Conservation (phyloP, 53 echinoderm and acorn worm genomes). For the Zoroaster sp. region DNA sequence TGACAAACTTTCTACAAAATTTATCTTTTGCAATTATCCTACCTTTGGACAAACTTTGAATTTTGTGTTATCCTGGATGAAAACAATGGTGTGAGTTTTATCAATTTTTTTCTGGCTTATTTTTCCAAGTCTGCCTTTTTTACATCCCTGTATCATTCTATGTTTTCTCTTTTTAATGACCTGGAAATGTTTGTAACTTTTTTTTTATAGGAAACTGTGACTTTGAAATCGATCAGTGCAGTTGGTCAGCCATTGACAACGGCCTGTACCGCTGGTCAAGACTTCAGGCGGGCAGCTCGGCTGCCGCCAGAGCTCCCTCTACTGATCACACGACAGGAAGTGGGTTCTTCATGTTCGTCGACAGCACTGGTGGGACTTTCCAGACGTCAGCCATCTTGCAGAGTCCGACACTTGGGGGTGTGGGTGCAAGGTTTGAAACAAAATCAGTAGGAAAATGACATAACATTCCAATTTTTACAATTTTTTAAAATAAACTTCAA, state of each 20-base stretch:
- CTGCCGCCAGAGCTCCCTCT: constrained; percentile 49
- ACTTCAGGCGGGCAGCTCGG: constrained; percentile 49
- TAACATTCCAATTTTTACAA: neutral
- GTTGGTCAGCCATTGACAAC: constrained; percentile 68
- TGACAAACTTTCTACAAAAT: too few species aligned
- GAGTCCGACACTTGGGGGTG: constrained; percentile 69
- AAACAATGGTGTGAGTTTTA: too few species aligned
- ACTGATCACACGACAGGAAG: constrained; percentile 69
- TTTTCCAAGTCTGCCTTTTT: too few species aligned
- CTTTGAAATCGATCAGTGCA: constrained; percentile 82
- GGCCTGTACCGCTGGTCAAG: constrained; percentile 79
- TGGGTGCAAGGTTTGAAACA: constrained; percentile 63
- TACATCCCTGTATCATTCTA: too few species aligned
- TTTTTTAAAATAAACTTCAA: neutral
- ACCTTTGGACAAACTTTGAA: too few species aligned
- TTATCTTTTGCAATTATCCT: too few species aligned
- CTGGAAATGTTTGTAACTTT: too few species aligned
- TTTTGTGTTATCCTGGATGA: too few species aligned
- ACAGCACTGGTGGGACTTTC: constrained; percentile 81
- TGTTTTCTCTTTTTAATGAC: too few species aligned
- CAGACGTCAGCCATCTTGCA: constrained; percentile 74
- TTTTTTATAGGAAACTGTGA: constrained; percentile 78
- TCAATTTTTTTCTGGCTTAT: too few species aligned
- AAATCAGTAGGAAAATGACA: too few species aligned
- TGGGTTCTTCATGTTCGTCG: constrained; percentile 87